These are phyloP conservation scores for Desmodus rotundus DNA, from an alignment of 2,113 vertebrate genomes.

Conservation along the genomic window DNA sequence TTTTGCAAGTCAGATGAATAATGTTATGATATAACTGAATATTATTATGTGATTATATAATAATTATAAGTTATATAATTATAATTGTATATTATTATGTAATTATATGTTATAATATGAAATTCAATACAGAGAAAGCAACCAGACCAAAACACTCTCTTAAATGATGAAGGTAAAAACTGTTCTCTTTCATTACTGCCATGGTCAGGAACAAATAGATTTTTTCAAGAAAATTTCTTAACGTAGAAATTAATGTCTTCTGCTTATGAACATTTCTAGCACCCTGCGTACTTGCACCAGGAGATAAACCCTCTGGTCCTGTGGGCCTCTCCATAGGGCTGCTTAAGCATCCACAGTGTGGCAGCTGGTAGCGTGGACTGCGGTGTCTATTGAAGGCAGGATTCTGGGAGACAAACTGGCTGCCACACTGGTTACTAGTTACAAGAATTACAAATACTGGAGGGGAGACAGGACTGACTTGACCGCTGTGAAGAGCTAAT, in stretches of 20 bases:
- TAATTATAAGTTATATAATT: neutral
- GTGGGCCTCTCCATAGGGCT: neutral
- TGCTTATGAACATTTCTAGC: neutral
- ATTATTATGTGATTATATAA: neutral
- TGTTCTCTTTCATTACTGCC: neutral
- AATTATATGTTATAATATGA: neutral
- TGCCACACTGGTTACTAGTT: accelerated
- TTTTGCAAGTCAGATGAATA: neutral
- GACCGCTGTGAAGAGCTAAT: accelerated
- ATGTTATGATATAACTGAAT: neutral
- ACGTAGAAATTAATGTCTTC: neutral
- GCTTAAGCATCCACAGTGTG: accelerated
- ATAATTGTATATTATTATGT: neutral
- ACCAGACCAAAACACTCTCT: neutral
- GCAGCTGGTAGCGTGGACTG: accelerated
- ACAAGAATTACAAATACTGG: accelerated
- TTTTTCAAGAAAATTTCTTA: too few species aligned
- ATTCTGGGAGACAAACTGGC: accelerated
- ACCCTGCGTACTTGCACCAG: neutral
- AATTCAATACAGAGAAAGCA: neutral
- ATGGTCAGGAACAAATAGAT: accelerated
- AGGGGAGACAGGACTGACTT: neutral
- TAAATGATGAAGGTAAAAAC: neutral
- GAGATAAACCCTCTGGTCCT: neutral
- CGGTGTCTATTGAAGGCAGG: accelerated